Conservation (phyloP, 2,888 invertebrate genomes). For the Acanthosoma haemorrhoidale region DNA sequence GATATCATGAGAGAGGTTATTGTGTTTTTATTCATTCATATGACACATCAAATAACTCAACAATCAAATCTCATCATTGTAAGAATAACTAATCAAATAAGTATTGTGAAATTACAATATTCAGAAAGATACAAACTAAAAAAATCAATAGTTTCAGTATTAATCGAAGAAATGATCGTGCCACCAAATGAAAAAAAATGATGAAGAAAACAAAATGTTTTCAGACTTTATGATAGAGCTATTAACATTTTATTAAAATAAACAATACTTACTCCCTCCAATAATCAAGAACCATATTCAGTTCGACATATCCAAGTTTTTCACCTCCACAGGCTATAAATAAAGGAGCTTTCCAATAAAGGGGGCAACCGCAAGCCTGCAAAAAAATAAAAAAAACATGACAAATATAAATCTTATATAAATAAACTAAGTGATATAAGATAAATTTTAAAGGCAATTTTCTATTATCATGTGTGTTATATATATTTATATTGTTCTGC, state of each 20-base stretch:
- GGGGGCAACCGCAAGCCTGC: slow-evolving; percentile 83
- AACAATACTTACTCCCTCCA: slow-evolving; percentile 90
- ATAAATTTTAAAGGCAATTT: slow-evolving; percentile 9
- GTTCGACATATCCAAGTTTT: slow-evolving; percentile 67
- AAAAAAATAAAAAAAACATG: slow-evolving; percentile 43
- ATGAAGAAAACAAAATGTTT: no score
- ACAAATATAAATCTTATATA: neutral
- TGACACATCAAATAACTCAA: no score
- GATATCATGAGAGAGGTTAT: no score
- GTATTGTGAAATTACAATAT: no score
- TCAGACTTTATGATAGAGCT: neutral
- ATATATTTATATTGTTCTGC: neutral
- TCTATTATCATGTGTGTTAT: neutral
- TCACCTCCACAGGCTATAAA: slow-evolving; percentile 79
- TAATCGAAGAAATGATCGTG: no score
- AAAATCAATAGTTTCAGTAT: no score
- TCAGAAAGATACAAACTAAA: no score
- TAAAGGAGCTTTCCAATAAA: slow-evolving; percentile 97
- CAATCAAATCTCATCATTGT: no score
- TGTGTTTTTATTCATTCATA: no score
- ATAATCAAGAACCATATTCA: slow-evolving; percentile 78
- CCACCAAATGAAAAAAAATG: no score
- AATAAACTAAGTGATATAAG: slow-evolving; percentile 7
- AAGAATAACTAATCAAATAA: no score
- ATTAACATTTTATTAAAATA: no score